These are phyloP conservation scores for Octodon degus DNA, from an alignment of 2,113 vertebrate species.

Conservation along the genomic window DNA sequence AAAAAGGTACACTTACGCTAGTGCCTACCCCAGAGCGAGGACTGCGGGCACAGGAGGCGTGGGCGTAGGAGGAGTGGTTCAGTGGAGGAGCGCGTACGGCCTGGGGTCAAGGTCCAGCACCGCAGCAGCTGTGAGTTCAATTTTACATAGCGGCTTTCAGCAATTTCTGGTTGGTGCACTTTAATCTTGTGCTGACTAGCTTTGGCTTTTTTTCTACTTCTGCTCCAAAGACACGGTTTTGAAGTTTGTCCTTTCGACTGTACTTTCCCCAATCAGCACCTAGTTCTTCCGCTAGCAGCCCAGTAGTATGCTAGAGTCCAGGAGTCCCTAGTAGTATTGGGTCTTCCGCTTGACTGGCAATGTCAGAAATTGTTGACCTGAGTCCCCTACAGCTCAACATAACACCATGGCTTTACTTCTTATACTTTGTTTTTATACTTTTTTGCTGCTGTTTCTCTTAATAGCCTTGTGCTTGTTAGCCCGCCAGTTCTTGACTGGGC, in stretches of 20 bases:
- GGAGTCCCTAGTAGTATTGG: too few species aligned
- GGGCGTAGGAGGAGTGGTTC: neutral
- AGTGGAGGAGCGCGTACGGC: neutral
- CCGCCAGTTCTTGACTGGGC: neutral
- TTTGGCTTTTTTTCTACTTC: neutral
- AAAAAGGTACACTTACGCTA: neutral
- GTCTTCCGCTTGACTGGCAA: too few species aligned
- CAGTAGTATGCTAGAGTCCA: too few species aligned
- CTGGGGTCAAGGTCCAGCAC: neutral
- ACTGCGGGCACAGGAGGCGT: neutral
- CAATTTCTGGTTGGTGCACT: neutral
- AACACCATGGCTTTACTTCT: too few species aligned
- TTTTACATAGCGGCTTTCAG: neutral
- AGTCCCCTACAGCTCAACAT: too few species aligned
- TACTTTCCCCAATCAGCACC: neutral
- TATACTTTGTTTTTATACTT: too few species aligned
- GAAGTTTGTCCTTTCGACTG: neutral
- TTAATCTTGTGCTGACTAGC: neutral
- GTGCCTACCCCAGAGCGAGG: neutral
- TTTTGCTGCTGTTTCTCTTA: neutral
- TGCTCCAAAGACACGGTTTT: neutral
- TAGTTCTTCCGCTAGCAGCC: neutral
- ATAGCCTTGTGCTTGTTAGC: neutral
- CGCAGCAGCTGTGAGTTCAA: neutral
- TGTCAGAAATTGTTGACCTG: too few species aligned